A percentile compares a stretch with the other conserved stretches of the same genome.
Conservation (phyloP, 2,113 vertebrate species). For the Camelus dromedarius region DNA sequence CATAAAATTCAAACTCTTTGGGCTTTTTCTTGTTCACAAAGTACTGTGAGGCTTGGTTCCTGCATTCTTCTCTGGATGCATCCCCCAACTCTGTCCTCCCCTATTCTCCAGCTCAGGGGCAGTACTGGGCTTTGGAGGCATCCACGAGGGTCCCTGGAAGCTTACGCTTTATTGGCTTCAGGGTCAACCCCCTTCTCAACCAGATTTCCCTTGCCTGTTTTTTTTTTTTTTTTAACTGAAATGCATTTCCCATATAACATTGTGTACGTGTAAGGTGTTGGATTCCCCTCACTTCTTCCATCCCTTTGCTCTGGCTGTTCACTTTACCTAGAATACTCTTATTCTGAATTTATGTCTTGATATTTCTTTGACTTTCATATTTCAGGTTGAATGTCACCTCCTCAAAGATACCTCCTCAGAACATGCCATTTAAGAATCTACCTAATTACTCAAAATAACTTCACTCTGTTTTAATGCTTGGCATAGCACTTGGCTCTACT, state of each 20-base stretch:
- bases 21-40: background rate
- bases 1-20: background rate
- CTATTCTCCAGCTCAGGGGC: background rate
- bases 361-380: background rate
- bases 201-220: background rate
- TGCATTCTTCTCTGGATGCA: background rate
- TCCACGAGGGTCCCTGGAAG: background rate
- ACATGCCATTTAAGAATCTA: background rate
- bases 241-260: background rate
- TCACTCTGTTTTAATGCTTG: background rate
- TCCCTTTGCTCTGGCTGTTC: background rate
- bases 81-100: background rate
- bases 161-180: background rate
- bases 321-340: background rate
- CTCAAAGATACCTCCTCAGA: background rate
- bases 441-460: background rate
- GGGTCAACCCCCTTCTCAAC: background rate
- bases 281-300: background rate
- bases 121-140: background rate
- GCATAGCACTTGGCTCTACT: background rate
- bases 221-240: background rate
- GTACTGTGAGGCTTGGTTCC: background rate
- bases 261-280: background rate
- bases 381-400: background rate
- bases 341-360: background rate